Conservation (phyloP, 2,888 invertebrate species). For the Lasius fuliginosus region DNA sequence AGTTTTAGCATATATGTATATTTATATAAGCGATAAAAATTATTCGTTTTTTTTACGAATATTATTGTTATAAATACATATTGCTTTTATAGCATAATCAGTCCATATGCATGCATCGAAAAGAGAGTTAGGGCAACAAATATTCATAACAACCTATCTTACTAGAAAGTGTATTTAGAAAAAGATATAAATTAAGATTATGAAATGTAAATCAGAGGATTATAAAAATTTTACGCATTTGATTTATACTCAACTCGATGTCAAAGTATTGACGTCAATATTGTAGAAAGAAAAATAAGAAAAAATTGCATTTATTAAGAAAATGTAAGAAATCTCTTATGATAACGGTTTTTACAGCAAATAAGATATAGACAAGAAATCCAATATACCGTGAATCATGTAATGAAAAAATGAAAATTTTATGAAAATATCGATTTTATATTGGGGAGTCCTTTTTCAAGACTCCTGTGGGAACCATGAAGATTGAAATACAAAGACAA, state of each 20-base stretch:
- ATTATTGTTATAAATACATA: background rate
- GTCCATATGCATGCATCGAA: background rate
- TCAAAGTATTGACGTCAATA: background rate
- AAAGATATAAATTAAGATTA: background rate
- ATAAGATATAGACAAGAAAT: background rate
- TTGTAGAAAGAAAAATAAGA: background rate
- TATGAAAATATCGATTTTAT: slow-evolving; percentile 34
- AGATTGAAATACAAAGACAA: slow-evolving; percentile 27
- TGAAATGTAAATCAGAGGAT: no score
- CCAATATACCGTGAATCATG: slow-evolving; percentile 1
- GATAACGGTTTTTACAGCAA: background rate
- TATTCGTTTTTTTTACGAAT: background rate
- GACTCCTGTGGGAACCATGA: background rate
- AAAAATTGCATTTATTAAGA: slow-evolving; percentile 1
- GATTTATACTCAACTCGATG: background rate
- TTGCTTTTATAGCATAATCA: background rate
- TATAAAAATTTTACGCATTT: slow-evolving; percentile 6
- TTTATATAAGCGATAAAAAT: background rate
- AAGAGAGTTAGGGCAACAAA: slow-evolving; percentile 3
- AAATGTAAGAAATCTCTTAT: background rate
- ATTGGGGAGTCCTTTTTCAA: slow-evolving; percentile 6
- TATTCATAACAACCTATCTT: background rate
- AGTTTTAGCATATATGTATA: background rate
- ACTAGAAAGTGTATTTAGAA: background rate
- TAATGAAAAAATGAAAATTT: slow-evolving; percentile 34